These are phyloP conservation scores for Tetragnatha versicolor DNA, from an alignment of 1,140 invertebrate genomes.

Conservation along the genomic window DNA sequence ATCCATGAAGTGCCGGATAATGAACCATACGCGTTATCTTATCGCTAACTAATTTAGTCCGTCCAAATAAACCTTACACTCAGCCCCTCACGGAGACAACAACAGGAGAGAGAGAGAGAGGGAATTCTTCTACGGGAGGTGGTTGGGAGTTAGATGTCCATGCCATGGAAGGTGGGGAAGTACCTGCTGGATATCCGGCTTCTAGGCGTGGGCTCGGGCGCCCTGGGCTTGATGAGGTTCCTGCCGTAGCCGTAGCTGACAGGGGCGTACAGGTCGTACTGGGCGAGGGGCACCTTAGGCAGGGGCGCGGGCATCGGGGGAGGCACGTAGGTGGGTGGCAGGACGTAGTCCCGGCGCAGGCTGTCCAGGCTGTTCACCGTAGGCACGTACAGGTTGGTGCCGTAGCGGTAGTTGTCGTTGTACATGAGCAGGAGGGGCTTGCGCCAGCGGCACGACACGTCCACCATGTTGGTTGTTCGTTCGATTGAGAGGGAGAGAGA, in stretches of 20 bases:
- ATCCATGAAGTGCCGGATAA: no score
- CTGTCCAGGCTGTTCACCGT: constrained; percentile 42
- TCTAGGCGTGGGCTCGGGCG: constrained; percentile 13
- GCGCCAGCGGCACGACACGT: constrained; percentile 37
- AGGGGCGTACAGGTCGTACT: constrained; percentile 49
- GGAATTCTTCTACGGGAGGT: constrained; percentile 10
- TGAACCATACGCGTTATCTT: no score
- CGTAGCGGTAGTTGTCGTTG: constrained; percentile 54
- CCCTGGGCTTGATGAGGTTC: constrained; percentile 45
- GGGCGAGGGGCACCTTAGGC: constrained; percentile 32
- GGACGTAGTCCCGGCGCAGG: background rate
- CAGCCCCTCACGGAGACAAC: no score
- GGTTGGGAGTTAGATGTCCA: constrained; percentile 45
- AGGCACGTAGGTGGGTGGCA: constrained; percentile 29
- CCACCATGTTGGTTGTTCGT: constrained; percentile 43
- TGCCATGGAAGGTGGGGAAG: constrained; percentile 49
- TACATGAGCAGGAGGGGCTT: constrained; percentile 53
- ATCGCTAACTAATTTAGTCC: no score
- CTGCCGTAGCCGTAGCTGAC: constrained; percentile 46
- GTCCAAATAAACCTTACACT: no score
- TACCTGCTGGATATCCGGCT: constrained; percentile 52
- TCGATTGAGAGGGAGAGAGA: background rate
- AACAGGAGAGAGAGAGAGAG: no score
- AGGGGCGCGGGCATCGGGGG: constrained; percentile 32
- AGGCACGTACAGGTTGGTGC: constrained; percentile 50